Conservation (phyloP, 1,140 invertebrate species). For the Ceratina calcarata region DNA sequence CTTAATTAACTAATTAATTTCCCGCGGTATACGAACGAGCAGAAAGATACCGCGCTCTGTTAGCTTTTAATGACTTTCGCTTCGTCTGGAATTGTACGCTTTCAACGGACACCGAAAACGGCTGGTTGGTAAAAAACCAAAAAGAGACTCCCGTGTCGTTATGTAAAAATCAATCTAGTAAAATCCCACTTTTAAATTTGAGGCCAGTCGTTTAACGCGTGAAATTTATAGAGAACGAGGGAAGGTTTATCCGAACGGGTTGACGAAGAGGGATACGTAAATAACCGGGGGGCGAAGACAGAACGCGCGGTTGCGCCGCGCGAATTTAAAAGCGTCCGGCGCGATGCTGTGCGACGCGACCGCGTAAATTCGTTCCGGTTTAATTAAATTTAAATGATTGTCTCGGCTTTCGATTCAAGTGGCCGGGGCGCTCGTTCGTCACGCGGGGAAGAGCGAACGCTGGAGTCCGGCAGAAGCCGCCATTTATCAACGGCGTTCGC, state of each 20-base stretch:
- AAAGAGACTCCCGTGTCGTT: too few species aligned
- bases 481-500: conserved; percentile 49
- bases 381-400: conserved; percentile 54
- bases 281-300: conserved; percentile 33
- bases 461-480: conserved; percentile 24
- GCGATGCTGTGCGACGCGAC: background rate
- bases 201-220: background rate
- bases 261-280: conserved; percentile 20
- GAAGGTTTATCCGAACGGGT: background rate
- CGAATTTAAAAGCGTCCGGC: conserved; percentile 43
- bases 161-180: too few species aligned
- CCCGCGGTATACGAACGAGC: conserved; percentile 69
- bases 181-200: too few species aligned
- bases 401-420: conserved; percentile 46
- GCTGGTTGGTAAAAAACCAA: too few species aligned
- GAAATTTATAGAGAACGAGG: background rate
- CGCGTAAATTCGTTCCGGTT: conserved; percentile 49
- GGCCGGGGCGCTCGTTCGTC: conserved; percentile 44
- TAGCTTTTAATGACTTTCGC: conserved; percentile 43
- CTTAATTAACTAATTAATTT: conserved; percentile 80
- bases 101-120: too few species aligned
- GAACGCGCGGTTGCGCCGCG: background rate
- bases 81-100: background rate
- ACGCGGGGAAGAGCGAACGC: conserved; percentile 22
- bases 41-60: conserved; percentile 48